phyloP scores from a whole-genome alignment of 2,797 vertebrate genomes.

The Cyclura pinguis region DNA sequence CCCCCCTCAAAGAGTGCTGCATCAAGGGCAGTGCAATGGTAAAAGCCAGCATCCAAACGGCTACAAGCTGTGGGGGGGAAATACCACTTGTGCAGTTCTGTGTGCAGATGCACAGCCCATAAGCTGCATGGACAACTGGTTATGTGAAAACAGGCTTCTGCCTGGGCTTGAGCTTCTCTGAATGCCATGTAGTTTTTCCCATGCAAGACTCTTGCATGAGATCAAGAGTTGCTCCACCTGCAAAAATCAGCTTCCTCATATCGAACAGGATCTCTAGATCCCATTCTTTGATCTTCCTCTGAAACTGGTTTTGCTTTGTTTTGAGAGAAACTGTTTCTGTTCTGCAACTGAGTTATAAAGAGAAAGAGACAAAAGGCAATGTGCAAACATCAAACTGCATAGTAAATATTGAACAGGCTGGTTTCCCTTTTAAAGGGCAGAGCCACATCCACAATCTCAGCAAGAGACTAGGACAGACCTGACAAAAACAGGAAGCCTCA shows the following conservation, averaged over 20 bases:
- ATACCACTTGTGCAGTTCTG: background rate
- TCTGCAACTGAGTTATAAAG: slow-evolving; percentile 58
- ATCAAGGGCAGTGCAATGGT: slow-evolving; percentile 33
- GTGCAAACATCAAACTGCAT: slow-evolving; percentile 92
- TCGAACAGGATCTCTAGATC: background rate
- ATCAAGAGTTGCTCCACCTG: background rate
- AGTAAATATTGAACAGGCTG: slow-evolving; percentile 89
- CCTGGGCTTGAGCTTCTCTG: background rate
- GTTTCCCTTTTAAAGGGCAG: slow-evolving; percentile 71
- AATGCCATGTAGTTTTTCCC: background rate
- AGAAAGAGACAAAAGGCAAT: slow-evolving; percentile 69
- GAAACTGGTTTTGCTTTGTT: slow-evolving; percentile 47
- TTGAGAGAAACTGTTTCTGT: slow-evolving; percentile 64
- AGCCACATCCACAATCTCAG: slow-evolving; percentile 78
- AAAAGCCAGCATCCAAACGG: background rate
- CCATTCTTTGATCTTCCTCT: slow-evolving; percentile 9
- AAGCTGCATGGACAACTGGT: background rate
- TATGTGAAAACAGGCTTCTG: slow-evolving; percentile 6
- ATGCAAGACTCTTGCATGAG: background rate
- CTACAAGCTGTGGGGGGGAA: background rate
- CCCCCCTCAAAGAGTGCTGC: slow-evolving; percentile 49
- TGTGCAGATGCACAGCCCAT: background rate
- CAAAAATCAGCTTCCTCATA: background rate
- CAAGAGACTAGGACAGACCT: slow-evolving; percentile 75
- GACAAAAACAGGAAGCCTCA: slow-evolving; percentile 76